phyloP scores from a whole-genome alignment of 2,888 invertebrate species.

The Vannuccia rotundouncinata region DNA sequence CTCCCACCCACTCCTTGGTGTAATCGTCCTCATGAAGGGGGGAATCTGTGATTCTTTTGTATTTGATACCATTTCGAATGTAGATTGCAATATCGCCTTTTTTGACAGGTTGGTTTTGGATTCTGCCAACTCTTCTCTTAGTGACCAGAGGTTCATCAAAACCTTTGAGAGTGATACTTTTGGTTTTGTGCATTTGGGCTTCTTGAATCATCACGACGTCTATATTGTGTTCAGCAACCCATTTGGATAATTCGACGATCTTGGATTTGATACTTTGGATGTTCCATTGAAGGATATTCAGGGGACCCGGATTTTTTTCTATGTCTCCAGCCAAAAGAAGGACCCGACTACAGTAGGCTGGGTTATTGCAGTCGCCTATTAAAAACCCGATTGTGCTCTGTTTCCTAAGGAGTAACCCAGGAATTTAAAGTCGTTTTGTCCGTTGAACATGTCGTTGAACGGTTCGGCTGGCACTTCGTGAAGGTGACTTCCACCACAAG shows the following conservation, averaged over 20 bases:
- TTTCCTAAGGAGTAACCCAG: too few relatives aligned
- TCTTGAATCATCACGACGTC: slow-evolving; percentile 7
- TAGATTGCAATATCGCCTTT: not conserved
- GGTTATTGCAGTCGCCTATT: too few relatives aligned
- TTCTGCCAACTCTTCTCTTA: not conserved
- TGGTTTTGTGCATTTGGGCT: not conserved
- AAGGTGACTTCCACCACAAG: too few relatives aligned
- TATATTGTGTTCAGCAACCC: not conserved
- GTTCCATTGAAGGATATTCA: slow-evolving; percentile 5
- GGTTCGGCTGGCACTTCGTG: too few relatives aligned
- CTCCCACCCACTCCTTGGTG: not conserved
- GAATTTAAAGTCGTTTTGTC: too few relatives aligned
- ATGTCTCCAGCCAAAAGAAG: slow-evolving; percentile 4
- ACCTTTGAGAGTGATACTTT: not conserved
- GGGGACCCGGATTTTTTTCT: not conserved
- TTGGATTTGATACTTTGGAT: slow-evolving; percentile 1
- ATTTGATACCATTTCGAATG: slow-evolving; percentile 1
- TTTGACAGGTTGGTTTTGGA: not conserved
- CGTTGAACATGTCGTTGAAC: too few relatives aligned
- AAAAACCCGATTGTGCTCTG: too few relatives aligned
- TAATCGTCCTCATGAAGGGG: not conserved
- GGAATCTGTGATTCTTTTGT: slow-evolving; percentile 2
- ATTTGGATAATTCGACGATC: not conserved
- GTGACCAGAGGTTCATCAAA: slow-evolving; percentile 1
- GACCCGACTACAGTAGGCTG: not conserved